Evolutionary conservation across 2,797 vertebrate species (phyloP).

Genomic region (Spheniscus humboldti): DNA sequence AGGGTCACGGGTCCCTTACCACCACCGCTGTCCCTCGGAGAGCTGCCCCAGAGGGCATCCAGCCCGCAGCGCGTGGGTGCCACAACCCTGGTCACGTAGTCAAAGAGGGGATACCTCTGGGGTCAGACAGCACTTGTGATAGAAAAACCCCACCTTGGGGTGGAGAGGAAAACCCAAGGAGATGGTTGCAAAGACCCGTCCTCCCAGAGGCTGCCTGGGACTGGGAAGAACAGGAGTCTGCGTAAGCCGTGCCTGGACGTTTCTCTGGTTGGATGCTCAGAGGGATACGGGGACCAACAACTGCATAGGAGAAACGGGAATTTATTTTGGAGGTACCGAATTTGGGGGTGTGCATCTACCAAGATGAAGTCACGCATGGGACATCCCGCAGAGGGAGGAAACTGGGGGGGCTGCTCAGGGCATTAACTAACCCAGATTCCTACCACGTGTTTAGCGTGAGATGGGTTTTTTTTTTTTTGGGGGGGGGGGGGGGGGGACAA

Average conservation of each 20-base stretch:
- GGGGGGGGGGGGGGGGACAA: not conserved
- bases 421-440: not conserved
- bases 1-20: too few relatives aligned
- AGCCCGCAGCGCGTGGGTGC: fast-evolving
- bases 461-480: not conserved
- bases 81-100: fast-evolving
- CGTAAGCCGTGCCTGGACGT: fast-evolving
- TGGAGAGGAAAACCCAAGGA: not conserved
- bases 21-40: not conserved
- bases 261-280: not conserved
- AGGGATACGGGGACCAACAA: not conserved
- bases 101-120: not conserved
- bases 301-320: not conserved
- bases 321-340: fast-evolving
- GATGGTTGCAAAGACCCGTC: not conserved
- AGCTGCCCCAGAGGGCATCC: fast-evolving
- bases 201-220: not conserved
- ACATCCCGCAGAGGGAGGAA: fast-evolving
- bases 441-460: fast-evolving
- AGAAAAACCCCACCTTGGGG: not conserved
- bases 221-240: not conserved
- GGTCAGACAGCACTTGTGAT: not conserved
- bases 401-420: fast-evolving
- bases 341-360: not conserved
- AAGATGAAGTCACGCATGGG: too few relatives aligned